Conservation (phyloP, 2,888 invertebrate genomes). For the Plebejus melissa region DNA sequence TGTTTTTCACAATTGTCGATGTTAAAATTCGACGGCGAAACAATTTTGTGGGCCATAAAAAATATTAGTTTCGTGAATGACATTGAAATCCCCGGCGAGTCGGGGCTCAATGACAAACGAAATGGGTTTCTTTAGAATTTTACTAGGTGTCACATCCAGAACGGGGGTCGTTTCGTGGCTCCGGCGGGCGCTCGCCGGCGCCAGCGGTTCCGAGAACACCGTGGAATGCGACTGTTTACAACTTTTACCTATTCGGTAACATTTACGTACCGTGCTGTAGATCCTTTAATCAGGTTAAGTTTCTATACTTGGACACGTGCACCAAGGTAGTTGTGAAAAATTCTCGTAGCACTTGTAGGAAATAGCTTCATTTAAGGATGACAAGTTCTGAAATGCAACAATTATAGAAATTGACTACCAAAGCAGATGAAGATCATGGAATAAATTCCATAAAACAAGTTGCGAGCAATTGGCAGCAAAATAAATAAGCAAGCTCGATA, state of each 20-base stretch:
- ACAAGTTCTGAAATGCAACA: too few relatives aligned
- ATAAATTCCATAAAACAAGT: neutral
- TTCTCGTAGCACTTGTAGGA: neutral
- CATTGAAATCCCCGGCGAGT: neutral
- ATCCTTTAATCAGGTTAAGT: constrained; percentile 29
- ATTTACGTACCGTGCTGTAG: constrained; percentile 55
- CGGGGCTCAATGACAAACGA: constrained; percentile 5
- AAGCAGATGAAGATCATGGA: neutral
- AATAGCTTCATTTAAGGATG: neutral
- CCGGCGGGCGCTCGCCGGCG: constrained; percentile 49
- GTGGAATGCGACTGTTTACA: constrained; percentile 73
- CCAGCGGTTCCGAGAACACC: constrained; percentile 67
- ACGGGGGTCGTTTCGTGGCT: constrained; percentile 34
- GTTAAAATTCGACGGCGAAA: neutral
- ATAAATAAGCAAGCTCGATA: neutral
- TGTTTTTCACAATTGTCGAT: constrained; percentile 4
- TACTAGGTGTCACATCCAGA: constrained; percentile 31
- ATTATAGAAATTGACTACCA: neutral
- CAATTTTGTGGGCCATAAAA: neutral
- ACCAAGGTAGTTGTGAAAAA: neutral
- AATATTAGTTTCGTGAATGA: constrained; percentile 9
- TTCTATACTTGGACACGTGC: constrained; percentile 10
- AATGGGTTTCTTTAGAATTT: neutral
- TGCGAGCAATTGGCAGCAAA: neutral
- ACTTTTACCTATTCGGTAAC: constrained; percentile 75